These are phyloP conservation scores for Carcharodon carcharias DNA, from an alignment of 2,797 vertebrate genomes.

Conservation along the genomic window DNA sequence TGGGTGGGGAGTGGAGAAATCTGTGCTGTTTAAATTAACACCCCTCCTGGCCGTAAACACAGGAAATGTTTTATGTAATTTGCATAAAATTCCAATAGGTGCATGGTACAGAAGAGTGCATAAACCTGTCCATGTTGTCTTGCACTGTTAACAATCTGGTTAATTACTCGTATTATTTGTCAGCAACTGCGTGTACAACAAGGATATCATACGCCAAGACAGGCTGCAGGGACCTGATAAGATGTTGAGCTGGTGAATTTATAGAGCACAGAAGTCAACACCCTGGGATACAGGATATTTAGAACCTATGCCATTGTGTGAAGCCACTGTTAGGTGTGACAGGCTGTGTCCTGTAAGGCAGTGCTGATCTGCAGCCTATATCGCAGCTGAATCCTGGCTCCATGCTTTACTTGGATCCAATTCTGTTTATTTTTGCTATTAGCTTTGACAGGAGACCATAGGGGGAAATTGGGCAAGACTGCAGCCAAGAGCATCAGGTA, in stretches of 20 bases:
- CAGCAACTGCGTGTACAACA: neutral
- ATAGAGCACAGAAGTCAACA: neutral
- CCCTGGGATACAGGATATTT: neutral
- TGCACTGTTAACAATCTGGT: neutral
- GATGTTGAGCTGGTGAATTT: neutral
- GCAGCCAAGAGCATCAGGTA: neutral
- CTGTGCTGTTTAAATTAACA: no score
- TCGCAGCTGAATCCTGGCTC: neutral
- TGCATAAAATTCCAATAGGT: neutral
- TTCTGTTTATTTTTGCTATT: neutral
- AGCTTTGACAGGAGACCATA: neutral
- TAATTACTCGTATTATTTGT: neutral
- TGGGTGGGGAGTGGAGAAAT: no score
- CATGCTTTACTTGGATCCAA: neutral
- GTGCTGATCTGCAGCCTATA: neutral
- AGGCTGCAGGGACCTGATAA: neutral
- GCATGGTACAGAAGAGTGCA: neutral
- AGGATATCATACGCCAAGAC: neutral
- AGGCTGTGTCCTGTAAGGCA: neutral
- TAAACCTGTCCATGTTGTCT: neutral
- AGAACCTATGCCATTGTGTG: neutral
- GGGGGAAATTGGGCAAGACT: neutral
- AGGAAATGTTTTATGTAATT: neutral
- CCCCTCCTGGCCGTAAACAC: no score
- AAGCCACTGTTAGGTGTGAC: neutral